Evolutionary conservation across 64 coral and sea anemone genomes (phyloP).

Genomic region (Astreopora myriophthalma): DNA sequence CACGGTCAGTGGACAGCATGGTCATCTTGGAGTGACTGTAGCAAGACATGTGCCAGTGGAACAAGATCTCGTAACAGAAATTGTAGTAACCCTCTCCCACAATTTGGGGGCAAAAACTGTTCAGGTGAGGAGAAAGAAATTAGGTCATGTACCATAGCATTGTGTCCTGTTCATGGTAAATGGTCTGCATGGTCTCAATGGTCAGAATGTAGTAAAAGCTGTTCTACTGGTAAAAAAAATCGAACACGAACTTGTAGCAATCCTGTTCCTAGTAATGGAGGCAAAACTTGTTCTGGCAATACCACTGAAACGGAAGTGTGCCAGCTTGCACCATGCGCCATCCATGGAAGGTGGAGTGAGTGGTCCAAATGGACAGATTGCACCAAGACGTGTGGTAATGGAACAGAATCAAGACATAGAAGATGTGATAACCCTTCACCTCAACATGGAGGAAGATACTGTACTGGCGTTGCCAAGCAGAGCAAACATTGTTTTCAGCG

Average conservation of each 20-base stretch:
- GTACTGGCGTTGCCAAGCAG: conserved; percentile 42
- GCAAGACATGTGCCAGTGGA: background rate
- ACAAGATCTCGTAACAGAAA: background rate
- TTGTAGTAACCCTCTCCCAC: background rate
- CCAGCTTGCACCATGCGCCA: conserved; percentile 24
- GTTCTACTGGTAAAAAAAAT: conserved; percentile 31
- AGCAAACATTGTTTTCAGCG: conserved; percentile 64
- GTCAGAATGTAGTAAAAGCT: conserved; percentile 66
- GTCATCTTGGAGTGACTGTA: background rate
- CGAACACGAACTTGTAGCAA: conserved; percentile 63
- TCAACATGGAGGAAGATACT: conserved; percentile 22
- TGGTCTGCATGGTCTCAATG: conserved; percentile 78
- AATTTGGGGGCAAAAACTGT: conserved; percentile 2
- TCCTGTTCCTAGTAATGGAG: conserved; percentile 39
- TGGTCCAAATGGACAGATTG: conserved; percentile 81
- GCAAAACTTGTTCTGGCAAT: conserved; percentile 57
- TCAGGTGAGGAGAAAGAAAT: conserved; percentile 22
- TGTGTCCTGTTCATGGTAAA: conserved; percentile 65
- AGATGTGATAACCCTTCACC: conserved; percentile 20
- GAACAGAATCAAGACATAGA: conserved; percentile 49
- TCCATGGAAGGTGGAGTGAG: conserved; percentile 43
- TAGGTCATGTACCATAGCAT: conserved; percentile 10
- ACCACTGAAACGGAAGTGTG: conserved; percentile 37
- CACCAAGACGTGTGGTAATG: conserved; percentile 63
- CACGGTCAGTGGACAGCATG: background rate